Percentiles rank a stretch among this genome's conserved stretches.
These are phyloP conservation scores for Sclerurus mexicanus DNA, from an alignment of 2,113 vertebrate species.

Conservation along the genomic window DNA sequence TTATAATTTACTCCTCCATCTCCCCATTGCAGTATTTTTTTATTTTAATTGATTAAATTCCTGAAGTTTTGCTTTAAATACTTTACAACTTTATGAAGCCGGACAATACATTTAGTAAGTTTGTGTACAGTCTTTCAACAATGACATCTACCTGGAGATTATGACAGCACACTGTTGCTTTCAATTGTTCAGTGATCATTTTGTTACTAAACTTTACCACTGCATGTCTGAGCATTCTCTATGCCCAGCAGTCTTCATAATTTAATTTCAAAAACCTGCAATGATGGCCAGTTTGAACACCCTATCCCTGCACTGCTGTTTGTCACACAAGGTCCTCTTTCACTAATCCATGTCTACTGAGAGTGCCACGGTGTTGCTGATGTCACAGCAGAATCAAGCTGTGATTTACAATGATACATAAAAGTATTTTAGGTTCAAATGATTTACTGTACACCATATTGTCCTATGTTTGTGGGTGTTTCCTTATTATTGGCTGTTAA, in stretches of 20 bases:
- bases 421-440: background rate
- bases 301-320: background rate
- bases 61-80: background rate
- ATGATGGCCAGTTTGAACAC: background rate
- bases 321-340: background rate
- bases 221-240: background rate
- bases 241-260: background rate
- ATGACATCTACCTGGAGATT: background rate
- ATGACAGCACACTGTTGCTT: background rate
- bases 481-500: background rate
- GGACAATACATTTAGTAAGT: background rate
- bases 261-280: background rate
- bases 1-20: conserved; percentile 26
- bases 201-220: background rate
- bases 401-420: background rate
- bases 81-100: background rate
- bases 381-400: background rate
- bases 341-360: background rate
- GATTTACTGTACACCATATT: background rate
- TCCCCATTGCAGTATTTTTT: background rate
- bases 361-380: background rate
- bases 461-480: accelerated
- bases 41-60: background rate
- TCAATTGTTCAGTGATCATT: background rate
- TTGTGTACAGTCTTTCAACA: background rate